Conservation (phyloP, 2,113 vertebrate species). For the Columba livia region DNA sequence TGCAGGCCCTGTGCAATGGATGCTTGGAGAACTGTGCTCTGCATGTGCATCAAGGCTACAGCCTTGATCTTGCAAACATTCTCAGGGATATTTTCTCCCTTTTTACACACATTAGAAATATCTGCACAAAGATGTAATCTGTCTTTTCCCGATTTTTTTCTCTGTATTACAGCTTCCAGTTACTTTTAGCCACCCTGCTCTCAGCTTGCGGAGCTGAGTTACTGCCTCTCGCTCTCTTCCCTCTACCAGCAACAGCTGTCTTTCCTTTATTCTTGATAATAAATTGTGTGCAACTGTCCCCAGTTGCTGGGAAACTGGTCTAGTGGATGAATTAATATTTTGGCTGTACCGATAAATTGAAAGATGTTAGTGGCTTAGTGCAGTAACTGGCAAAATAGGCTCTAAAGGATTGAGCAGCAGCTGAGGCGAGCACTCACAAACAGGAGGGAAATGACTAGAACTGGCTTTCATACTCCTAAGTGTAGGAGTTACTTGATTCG, state of each 20-base stretch:
- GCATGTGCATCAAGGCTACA: background rate
- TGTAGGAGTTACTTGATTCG: background rate
- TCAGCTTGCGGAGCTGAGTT: background rate
- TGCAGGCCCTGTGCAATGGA: background rate
- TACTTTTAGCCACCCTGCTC: background rate
- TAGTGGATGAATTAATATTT: background rate
- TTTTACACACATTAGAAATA: background rate
- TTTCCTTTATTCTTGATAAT: background rate
- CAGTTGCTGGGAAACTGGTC: background rate
- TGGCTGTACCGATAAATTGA: background rate
- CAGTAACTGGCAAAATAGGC: background rate
- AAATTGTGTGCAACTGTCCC: background rate
- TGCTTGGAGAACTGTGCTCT: background rate
- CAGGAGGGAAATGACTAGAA: background rate
- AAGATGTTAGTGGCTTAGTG: background rate
- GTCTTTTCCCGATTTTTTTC: background rate
- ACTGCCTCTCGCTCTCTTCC: background rate
- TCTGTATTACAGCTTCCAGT: background rate
- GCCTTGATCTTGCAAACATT: background rate
- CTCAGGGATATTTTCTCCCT: background rate
- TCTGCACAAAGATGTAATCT: background rate
- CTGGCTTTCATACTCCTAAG: background rate
- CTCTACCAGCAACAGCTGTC: background rate
- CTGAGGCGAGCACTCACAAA: background rate
- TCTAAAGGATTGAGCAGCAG: background rate